Evolutionary conservation across 2,888 invertebrate genomes (phyloP), one percentile per base, ranked within the genome.

Genomic region (Aricia artaxerxes): DNA sequence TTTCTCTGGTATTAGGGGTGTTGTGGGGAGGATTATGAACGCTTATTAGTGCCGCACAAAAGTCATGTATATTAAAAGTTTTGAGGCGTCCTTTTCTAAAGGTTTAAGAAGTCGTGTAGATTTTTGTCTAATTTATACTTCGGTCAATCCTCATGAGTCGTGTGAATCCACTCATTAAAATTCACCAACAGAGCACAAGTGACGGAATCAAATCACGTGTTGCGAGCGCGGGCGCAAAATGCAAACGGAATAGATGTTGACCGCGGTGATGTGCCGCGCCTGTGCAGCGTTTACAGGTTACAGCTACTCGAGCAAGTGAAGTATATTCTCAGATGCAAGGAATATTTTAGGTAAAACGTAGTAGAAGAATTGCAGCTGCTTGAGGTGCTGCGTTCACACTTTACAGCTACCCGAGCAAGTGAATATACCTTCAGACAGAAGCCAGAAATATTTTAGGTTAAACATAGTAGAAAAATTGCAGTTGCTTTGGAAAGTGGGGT

Each of bases 221-320:
- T 57, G 76, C 76, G 57, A 76, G 57, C 53, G 53, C 16, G 53
- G 53, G 76, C 76, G 76, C 75, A 75, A 75, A 76, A 76, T 76
- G 76, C 76, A 57, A 76, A 76, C 76, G 49, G 76, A 76, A 76
- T 76, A 35, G 76, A 57, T 57, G 76, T 76, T 76, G 76, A 53
- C 76, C 53, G 57, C 57, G 76, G 49, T 49, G 75, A 49, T 75
- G 53, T 76, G 76, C 76, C 35, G 16, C 35, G 53, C 16, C 4
- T 2, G n/a, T 60, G 72, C 57, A 31, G 31, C 16, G 76, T 16
- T 76, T 16, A 31, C 53, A 35, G 3, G 11, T 24, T 53, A 53
- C 13, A 31, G 53, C 49, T 11, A 16, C 76, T 76, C 53, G 76
- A 9, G 1, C 35, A 35, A 69, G 13, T 64, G n/a, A n/a, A n/a